phyloP scores from a whole-genome alignment of 2,113 vertebrate species.

The Numida meleagris region DNA sequence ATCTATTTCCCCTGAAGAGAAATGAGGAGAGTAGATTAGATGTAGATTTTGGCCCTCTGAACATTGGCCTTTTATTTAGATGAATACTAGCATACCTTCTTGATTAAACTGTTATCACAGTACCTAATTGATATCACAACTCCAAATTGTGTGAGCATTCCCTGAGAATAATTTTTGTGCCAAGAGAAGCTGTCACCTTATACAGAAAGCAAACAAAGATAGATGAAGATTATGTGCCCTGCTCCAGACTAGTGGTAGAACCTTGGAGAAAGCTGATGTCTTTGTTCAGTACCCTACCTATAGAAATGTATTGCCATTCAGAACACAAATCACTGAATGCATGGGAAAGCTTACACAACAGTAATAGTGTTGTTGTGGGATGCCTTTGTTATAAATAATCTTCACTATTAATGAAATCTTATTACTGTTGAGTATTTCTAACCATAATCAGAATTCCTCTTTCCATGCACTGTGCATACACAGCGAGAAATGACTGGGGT shows the following conservation, averaged over 20 bases:
- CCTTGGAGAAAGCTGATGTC: background rate
- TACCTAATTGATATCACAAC: background rate
- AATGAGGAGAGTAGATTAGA: background rate
- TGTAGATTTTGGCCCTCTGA: background rate
- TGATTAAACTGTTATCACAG: background rate
- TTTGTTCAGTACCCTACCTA: background rate
- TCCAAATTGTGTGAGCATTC: background rate
- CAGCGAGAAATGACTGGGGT: accelerated
- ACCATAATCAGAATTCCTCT: background rate
- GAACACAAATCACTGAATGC: background rate
- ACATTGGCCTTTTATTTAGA: background rate
- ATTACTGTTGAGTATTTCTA: background rate
- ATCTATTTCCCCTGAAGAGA: background rate
- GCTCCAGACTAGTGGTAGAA: background rate
- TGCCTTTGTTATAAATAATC: accelerated
- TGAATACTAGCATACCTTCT: background rate
- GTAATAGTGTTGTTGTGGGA: background rate
- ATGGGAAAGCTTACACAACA: background rate
- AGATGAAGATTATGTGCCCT: background rate
- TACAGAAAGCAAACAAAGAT: background rate
- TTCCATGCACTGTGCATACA: background rate
- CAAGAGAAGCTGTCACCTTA: accelerated
- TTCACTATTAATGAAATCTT: background rate
- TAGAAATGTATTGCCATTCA: background rate
- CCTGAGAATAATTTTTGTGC: background rate